Conservation (phyloP, 2,888 invertebrate species). For the Rosalia funebris region DNA sequence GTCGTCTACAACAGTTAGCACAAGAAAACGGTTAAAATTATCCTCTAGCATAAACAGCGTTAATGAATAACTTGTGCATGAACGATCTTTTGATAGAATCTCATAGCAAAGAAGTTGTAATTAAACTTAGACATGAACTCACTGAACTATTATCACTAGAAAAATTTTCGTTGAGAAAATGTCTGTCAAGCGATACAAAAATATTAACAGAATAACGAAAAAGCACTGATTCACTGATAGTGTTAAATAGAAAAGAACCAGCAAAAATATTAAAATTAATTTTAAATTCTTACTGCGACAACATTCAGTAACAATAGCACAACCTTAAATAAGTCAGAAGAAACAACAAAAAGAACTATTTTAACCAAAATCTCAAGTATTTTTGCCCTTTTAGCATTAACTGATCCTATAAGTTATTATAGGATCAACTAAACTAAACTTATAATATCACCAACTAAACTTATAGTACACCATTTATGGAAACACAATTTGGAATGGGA, state of each 20-base stretch:
- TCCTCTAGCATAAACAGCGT: conserved; percentile 12
- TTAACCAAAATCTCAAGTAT: neutral
- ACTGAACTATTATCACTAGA: neutral
- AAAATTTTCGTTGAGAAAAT: neutral
- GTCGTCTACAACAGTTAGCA: conserved; percentile 21
- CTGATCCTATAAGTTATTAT: neutral
- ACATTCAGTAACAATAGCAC: neutral
- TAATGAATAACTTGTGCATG: conserved; percentile 14
- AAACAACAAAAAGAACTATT: neutral
- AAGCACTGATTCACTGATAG: neutral
- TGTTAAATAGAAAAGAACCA: conserved; percentile 2
- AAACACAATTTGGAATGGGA: neutral
- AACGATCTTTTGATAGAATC: conserved; percentile 24
- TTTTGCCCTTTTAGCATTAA: neutral
- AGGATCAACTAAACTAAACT: too few species aligned
- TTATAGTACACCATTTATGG: neutral
- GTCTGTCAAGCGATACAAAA: neutral
- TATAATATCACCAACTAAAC: too few species aligned
- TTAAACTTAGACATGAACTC: neutral
- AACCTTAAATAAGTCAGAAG: neutral
- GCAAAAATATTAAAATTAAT: neutral
- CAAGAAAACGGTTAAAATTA: neutral
- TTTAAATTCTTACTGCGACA: neutral
- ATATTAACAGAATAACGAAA: neutral
- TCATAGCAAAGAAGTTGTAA: neutral